These are phyloP conservation scores for Clivina fossor DNA, from an alignment of 2,888 invertebrate genomes.

Conservation along the genomic window DNA sequence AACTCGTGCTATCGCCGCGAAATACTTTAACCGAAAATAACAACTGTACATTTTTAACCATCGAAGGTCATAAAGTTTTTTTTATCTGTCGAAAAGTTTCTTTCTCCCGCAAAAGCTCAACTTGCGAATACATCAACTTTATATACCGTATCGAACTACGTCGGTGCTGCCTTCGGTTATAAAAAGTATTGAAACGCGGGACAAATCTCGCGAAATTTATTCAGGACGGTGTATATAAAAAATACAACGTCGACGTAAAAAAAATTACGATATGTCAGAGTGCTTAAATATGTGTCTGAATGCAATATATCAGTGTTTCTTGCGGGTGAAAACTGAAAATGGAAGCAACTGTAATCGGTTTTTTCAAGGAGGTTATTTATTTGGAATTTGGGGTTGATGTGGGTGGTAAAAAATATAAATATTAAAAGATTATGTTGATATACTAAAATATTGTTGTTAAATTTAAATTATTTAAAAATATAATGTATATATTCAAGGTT, in stretches of 20 bases:
- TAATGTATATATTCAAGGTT: neutral
- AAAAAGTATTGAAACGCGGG: slow-evolving; percentile 14
- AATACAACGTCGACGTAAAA: slow-evolving; percentile 11
- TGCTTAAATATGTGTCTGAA: slow-evolving; percentile 19
- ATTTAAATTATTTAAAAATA: neutral
- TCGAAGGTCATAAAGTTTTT: slow-evolving; percentile 16
- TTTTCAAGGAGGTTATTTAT: no score
- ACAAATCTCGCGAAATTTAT: slow-evolving; percentile 20
- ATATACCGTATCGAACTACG: slow-evolving; percentile 3
- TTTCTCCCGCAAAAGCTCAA: neutral
- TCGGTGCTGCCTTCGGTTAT: slow-evolving; percentile 19
- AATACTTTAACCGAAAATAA: slow-evolving; percentile 13
- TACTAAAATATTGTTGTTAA: neutral
- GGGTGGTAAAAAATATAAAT: no score
- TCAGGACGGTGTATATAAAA: slow-evolving; percentile 17
- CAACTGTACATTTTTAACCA: slow-evolving; percentile 24
- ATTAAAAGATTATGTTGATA: neutral
- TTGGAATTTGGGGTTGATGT: no score
- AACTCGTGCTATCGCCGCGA: slow-evolving; percentile 7
- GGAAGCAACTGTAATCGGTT: neutral
- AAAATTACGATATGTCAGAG: slow-evolving; percentile 24
- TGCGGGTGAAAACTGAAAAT: neutral
- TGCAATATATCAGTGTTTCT: slow-evolving; percentile 11
- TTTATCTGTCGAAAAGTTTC: slow-evolving; percentile 7
- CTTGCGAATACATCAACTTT: slow-evolving; percentile 15